These are phyloP conservation scores for Parochlus steinenii DNA, from an alignment of 2,888 invertebrate genomes.

Conservation along the genomic window DNA sequence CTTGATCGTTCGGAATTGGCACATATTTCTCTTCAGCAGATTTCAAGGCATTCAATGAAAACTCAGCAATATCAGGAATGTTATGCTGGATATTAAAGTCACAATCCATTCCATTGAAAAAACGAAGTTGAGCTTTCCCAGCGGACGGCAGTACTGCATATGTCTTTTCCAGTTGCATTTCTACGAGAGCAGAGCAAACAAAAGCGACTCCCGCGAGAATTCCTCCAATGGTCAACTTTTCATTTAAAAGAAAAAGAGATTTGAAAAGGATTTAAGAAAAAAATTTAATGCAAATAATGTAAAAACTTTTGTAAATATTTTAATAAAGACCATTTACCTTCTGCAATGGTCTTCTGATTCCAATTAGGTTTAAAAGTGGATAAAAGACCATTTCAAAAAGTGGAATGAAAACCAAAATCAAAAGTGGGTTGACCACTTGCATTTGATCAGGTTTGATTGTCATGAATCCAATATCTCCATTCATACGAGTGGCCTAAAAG, in stretches of 20 bases:
- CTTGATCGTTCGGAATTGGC: constrained; percentile 12
- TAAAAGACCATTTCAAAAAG: constrained; percentile 24
- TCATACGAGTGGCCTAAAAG: constrained; percentile 6
- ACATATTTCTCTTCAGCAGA: constrained; percentile 20
- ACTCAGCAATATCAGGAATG: constrained; percentile 13
- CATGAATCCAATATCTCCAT: constrained; percentile 34
- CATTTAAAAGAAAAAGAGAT: too few species aligned
- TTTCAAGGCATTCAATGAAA: constrained; percentile 17
- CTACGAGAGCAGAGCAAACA: constrained; percentile 64
- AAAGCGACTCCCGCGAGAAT: constrained; percentile 70
- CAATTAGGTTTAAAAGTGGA: constrained; percentile 37
- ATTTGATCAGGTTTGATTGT: constrained; percentile 34
- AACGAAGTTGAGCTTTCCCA: not conserved
- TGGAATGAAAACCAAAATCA: constrained; percentile 32
- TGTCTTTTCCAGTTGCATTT: constrained; percentile 50
- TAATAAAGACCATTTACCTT: too few species aligned
- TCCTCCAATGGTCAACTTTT: constrained; percentile 79
- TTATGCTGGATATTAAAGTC: constrained; percentile 14
- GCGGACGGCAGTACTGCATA: constrained; percentile 35
- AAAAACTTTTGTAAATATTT: constrained; percentile 28
- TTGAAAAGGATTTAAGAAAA: too few species aligned
- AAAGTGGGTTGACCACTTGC: constrained; percentile 33
- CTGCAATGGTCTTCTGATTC: constrained; percentile 50
- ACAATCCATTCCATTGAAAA: constrained; percentile 3
- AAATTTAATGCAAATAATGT: too few species aligned